These are phyloP conservation scores for Cataglyphis cursor DNA, from an alignment of 2,888 invertebrate species.

Conservation along the genomic window DNA sequence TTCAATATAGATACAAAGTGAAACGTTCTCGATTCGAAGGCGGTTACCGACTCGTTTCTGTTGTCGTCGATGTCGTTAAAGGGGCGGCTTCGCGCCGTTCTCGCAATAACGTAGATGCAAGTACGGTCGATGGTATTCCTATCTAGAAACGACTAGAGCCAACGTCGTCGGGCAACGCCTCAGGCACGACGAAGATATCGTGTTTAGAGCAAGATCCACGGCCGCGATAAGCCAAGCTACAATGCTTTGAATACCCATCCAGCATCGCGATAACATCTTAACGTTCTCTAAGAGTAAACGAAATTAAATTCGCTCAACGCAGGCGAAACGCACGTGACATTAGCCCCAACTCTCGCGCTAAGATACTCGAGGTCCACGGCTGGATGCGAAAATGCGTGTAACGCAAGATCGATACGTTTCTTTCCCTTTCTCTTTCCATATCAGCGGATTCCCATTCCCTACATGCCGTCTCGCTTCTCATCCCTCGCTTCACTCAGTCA, in stretches of 20 bases:
- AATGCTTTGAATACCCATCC: constrained; percentile 84
- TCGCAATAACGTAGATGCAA: constrained; percentile 54
- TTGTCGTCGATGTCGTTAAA: constrained; percentile 64
- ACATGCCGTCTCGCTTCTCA: constrained; percentile 28
- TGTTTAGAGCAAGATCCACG: constrained; percentile 83
- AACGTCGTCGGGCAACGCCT: constrained; percentile 64
- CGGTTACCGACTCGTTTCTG: constrained; percentile 51
- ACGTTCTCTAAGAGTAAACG: constrained; percentile 82
- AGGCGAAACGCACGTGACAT: constrained; percentile 56
- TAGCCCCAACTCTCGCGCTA: constrained; percentile 25
- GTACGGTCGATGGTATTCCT: constrained; percentile 70
- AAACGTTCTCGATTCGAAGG: constrained; percentile 42
- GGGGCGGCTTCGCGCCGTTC: constrained; percentile 53
- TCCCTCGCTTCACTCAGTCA: constrained; percentile 59
- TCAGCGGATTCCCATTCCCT: constrained; percentile 41
- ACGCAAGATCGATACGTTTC: constrained; percentile 75
- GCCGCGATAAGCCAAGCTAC: constrained; percentile 81
- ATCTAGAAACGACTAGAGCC: constrained; percentile 68
- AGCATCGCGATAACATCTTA: constrained; percentile 84
- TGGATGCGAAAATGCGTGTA: constrained; percentile 71
- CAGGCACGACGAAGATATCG: constrained; percentile 73
- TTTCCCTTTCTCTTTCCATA: constrained; percentile 70
- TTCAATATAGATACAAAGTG: constrained; percentile 50
- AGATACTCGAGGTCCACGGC: constrained; percentile 51
- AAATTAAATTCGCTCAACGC: constrained; percentile 82